These are phyloP conservation scores for Coluber constrictor DNA, from an alignment of 2,797 vertebrate species.

Conservation along the genomic window DNA sequence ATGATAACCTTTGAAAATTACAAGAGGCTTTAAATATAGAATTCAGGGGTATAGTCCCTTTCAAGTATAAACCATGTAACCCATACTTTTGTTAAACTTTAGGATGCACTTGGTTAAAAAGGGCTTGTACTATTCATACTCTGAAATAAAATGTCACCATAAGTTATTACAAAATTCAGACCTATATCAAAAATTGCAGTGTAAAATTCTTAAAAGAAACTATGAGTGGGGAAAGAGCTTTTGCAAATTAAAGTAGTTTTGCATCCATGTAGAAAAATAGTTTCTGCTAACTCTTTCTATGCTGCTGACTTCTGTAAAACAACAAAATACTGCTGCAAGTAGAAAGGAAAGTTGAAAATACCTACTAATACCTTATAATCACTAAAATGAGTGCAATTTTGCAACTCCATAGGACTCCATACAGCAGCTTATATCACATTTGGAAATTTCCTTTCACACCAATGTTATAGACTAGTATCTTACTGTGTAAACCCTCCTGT, in stretches of 20 bases:
- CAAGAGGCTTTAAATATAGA: conserved; percentile 12
- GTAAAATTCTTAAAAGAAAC: neutral
- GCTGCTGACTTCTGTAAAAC: conserved; percentile 16
- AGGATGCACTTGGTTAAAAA: neutral
- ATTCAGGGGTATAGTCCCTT: conserved; percentile 1
- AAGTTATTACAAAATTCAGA: neutral
- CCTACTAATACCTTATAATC: conserved; percentile 62
- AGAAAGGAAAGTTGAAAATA: conserved; percentile 42
- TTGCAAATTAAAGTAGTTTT: neutral
- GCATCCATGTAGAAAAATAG: neutral
- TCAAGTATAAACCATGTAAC: neutral
- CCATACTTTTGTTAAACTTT: neutral
- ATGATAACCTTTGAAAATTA: conserved; percentile 6
- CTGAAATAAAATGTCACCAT: neutral
- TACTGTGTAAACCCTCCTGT: conserved; percentile 37
- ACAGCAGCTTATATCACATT: conserved; percentile 50
- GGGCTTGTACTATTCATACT: neutral
- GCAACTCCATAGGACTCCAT: conserved; percentile 51
- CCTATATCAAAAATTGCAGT: neutral
- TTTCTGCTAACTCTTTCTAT: neutral
- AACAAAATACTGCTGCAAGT: conserved; percentile 47
- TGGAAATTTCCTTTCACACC: conserved; percentile 59
- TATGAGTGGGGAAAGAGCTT: neutral
- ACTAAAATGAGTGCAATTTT: conserved; percentile 63
- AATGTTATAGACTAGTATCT: conserved; percentile 38